Evolutionary conservation across 2,888 invertebrate species (phyloP).

Genomic region (Lycia hirtaria): DNA sequence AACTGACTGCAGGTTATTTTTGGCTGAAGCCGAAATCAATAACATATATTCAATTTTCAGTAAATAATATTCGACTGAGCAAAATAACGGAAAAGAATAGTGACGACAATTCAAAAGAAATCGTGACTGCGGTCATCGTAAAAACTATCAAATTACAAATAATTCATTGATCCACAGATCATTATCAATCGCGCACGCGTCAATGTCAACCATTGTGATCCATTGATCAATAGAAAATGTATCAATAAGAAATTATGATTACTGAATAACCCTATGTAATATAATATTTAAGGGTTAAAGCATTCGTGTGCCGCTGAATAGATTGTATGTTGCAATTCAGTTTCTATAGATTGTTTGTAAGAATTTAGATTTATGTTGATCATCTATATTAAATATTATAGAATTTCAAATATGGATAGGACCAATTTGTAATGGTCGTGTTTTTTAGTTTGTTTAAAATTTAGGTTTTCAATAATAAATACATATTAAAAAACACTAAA

Average conservation of each 20-base stretch:
- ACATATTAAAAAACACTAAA: too few species aligned
- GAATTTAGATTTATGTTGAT: too few species aligned
- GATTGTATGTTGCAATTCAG: constrained; percentile 56
- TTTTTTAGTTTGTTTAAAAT: too few species aligned
- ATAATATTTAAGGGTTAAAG: constrained; percentile 75
- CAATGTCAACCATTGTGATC: constrained; percentile 66
- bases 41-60: too few species aligned
- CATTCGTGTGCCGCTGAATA: constrained; percentile 46
- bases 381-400: too few species aligned
- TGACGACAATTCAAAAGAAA: background rate
- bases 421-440: too few species aligned
- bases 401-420: too few species aligned
- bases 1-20: too few species aligned
- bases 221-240: constrained; percentile 50
- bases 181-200: constrained; percentile 70
- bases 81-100: background rate
- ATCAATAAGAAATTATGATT: constrained; percentile 66
- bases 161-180: constrained; percentile 64
- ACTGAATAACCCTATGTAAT: constrained; percentile 65
- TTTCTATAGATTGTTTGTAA: background rate
- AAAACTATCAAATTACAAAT: constrained; percentile 65
- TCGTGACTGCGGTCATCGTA: constrained; percentile 55
- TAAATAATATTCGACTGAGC: too few species aligned
- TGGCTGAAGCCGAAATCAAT: too few species aligned
- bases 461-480: too few species aligned